phyloP scores from a whole-genome alignment of 2,113 vertebrate genomes.

The Ailurus styani region DNA sequence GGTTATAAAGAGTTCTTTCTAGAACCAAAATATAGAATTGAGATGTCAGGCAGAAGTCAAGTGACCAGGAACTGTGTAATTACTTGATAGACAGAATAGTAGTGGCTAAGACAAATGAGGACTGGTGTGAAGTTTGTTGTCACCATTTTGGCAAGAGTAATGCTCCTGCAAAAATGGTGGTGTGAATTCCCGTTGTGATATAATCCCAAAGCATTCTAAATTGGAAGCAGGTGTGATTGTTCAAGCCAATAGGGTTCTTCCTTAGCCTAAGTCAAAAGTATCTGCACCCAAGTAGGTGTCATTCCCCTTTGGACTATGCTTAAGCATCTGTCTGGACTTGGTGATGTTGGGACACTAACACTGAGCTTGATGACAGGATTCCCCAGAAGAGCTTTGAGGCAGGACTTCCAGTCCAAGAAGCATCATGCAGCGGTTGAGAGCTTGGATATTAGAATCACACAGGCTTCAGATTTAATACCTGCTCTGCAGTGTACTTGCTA shows the following conservation, averaged over 20 bases:
- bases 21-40: neutral
- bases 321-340: neutral
- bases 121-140: neutral
- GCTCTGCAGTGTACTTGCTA: neutral
- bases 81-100: neutral
- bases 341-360: neutral
- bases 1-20: neutral
- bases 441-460: neutral
- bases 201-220: neutral
- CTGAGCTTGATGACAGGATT: neutral
- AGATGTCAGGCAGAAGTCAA: neutral
- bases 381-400: neutral
- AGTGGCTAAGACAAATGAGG: neutral
- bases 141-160: neutral
- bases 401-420: neutral
- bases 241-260: neutral
- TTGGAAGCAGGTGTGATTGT: neutral
- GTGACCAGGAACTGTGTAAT: neutral
- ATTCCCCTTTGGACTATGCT: neutral
- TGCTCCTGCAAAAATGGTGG: neutral
- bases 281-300: neutral
- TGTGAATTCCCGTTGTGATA: neutral
- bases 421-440: too few relatives aligned
- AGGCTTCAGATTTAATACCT: neutral
- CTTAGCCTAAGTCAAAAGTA: neutral